phyloP scores from a whole-genome alignment of 2,888 invertebrate genomes.

The Ophioninae sp. region DNA sequence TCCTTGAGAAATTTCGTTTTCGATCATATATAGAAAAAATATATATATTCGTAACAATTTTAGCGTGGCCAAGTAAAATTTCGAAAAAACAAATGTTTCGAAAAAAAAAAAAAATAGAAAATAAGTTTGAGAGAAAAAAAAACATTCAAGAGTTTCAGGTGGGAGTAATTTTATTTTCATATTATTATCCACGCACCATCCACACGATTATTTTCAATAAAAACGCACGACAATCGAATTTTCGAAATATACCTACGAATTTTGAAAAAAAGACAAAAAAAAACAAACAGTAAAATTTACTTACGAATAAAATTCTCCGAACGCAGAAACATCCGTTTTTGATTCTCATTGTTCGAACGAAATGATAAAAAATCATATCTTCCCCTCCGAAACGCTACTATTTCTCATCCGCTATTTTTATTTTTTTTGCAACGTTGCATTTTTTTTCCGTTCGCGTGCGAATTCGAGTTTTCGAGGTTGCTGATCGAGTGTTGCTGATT shows the following conservation, averaged over 20 bases:
- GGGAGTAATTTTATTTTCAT: neutral
- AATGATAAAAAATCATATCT: neutral
- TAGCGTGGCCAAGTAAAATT: neutral
- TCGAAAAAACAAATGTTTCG: neutral
- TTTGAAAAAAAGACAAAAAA: neutral
- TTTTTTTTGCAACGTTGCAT: neutral
- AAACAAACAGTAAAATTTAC: neutral
- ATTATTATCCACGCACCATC: neutral
- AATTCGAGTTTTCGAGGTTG: conserved; percentile 33
- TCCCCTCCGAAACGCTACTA: neutral
- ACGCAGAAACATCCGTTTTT: neutral
- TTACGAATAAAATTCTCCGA: neutral
- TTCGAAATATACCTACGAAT: neutral
- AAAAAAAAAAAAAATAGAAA: neutral
- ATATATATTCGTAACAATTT: no score
- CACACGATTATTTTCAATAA: neutral
- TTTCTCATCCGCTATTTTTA: neutral
- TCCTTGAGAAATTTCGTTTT: no score
- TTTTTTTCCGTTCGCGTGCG: conserved; percentile 6
- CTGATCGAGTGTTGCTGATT: conserved; percentile 48
- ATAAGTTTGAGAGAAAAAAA: neutral
- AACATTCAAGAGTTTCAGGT: no score
- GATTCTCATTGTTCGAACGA: neutral
- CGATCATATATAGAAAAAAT: no score
- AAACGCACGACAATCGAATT: neutral